Evolutionary conservation across 2,888 invertebrate genomes (phyloP), one percentile per base, ranked within the genome.

Genomic region (Dione vanillae): DNA sequence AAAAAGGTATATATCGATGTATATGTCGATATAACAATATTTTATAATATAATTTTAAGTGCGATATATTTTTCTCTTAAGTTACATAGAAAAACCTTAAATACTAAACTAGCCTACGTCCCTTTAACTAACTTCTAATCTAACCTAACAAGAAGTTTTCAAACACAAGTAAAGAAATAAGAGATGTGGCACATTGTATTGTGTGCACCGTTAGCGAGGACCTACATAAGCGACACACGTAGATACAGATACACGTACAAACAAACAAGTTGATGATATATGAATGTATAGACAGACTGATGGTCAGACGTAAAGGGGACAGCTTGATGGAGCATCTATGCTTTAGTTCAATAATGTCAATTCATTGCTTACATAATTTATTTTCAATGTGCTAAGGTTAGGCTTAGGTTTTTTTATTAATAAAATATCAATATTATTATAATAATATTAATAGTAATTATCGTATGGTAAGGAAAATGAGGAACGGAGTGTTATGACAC

Each of bases 141-240:
- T n/a, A n/a, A n/a, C n/a, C n/a, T 56, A 37, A 45, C 27, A 35
- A 45, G n/a, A 45, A 16, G n/a, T 27, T 35, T 58, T 66, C 37
- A 47, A 47, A 37, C n/a, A 47, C 40, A 47, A 27, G 40, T 41
- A 27, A n/a, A 67, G 49, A 66, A 67, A 73, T 61, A 61, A 16
- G 77, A 83, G 79, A 85, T 90, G 89, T 86, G 87, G 86, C 86
- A 85, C 78, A 78, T 82, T 79, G 87, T 83, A 90, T 92, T 92
- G 91, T 91, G 84, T 80, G 79, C 79, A 91, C 92, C 91, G 92
- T 92, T 92, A 90, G 82, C 78, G 78, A 73, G 81, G 88, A 81
- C 89, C 85, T 85, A 91, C 90, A 88, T 89, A 27, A 27, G 27
- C 27, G 27, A 27, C 27, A 56, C 56, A 27, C 52, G n/a, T n/a